Evolutionary conservation across 2,888 invertebrate species (phyloP).

Genomic region (Plutella xylostella): DNA sequence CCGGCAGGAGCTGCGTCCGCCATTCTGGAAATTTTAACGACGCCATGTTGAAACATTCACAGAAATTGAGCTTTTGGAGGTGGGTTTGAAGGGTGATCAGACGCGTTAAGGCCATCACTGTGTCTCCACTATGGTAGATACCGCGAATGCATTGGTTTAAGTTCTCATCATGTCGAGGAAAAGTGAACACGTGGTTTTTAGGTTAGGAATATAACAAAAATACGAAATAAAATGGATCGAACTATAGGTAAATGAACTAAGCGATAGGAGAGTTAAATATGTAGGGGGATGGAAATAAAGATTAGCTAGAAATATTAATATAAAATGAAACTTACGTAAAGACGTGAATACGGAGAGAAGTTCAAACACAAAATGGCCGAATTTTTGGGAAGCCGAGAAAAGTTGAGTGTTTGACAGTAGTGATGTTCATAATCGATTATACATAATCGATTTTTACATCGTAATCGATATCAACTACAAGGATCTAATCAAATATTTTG

Average conservation of each 20-base stretch:
- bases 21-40: conserved; percentile 74
- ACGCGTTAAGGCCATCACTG: conserved; percentile 60
- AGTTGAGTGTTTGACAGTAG: background rate
- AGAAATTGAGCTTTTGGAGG: background rate
- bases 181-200: conserved; percentile 39
- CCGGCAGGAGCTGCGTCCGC: conserved; percentile 99
- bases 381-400: background rate
- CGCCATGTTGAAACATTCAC: background rate
- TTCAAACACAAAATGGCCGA: conserved; percentile 61
- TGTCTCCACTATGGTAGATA: conserved; percentile 62
- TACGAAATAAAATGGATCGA: background rate
- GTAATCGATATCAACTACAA: background rate
- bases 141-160: conserved; percentile 57
- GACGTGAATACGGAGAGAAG: conserved; percentile 48
- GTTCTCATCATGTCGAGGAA: conserved; percentile 52
- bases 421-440: background rate
- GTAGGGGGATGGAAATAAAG: background rate
- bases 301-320: background rate
- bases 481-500: background rate
- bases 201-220: conserved; percentile 18
- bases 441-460: background rate
- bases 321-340: conserved; percentile 50
- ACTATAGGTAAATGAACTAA: background rate
- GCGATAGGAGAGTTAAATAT: background rate
- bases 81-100: conserved; percentile 31